These are phyloP conservation scores for Polymixis lichenea DNA, from an alignment of 2,888 invertebrate species.

Conservation along the genomic window DNA sequence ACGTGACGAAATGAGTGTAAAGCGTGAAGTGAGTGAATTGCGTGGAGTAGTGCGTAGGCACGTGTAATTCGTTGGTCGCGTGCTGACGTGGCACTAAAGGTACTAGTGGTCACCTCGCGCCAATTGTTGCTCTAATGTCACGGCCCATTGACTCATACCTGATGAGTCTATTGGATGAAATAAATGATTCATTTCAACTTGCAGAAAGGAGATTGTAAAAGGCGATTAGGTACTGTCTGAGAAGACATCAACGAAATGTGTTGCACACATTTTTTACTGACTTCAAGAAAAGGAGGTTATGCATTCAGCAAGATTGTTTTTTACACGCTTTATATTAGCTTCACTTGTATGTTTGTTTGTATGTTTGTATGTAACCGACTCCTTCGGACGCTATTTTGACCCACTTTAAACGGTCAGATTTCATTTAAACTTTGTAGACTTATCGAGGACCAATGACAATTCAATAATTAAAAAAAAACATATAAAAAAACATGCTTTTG, in stretches of 20 bases:
- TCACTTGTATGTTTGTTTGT: no score
- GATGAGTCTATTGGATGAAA: slow-evolving; percentile 39
- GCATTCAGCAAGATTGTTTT: neutral
- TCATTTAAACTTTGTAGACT: no score
- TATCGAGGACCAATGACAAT: no score
- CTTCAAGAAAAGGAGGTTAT: neutral
- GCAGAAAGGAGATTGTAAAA: neutral
- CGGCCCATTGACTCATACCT: slow-evolving; percentile 66
- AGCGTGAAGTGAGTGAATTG: slow-evolving; percentile 28
- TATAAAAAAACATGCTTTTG: no score
- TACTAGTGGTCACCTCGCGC: slow-evolving; percentile 61
- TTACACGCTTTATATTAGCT: no score
- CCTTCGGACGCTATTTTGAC: no score
- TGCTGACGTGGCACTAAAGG: slow-evolving; percentile 47
- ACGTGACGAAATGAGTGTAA: slow-evolving; percentile 38
- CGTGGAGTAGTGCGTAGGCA: slow-evolving; percentile 40
- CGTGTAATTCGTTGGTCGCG: slow-evolving; percentile 70
- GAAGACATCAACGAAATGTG: neutral
- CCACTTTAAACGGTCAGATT: no score
- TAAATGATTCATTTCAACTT: neutral
- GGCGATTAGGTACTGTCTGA: neutral
- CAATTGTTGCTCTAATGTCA: slow-evolving; percentile 67
- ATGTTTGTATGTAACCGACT: no score
- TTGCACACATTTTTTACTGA: neutral
- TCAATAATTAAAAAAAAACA: no score